Base-by-base conservation (phyloP, 2,888 invertebrate genomes). In the Synanthedon formicaeformis region DNA sequence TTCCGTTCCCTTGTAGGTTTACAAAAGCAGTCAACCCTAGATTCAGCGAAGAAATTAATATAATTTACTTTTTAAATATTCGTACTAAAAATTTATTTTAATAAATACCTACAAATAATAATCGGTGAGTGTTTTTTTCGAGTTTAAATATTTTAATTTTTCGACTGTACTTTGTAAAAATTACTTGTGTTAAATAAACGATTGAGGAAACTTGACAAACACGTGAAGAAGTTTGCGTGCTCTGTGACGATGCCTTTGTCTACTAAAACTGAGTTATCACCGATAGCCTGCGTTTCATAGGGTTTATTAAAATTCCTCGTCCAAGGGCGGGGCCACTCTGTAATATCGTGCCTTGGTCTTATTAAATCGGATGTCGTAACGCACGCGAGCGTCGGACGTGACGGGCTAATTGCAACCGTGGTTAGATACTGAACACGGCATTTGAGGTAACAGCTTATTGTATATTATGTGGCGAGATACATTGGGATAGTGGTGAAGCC, bases 361-460 rank as follows among this genome's bases (percentile, higher is more conserved):
- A 80, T 82, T 83, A 82, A 75, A 75, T 71, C 66, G 66, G 69
- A 67, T 69, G 71, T 71, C 62, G 73, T 66, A 66, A 70, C 72
- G 72, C 81, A 82, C 84, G 81, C 82, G 71, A 81, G 61, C 67
- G 54, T 67, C 69, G 66, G 59, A 62, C 63, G 61, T 73, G 75
- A 73, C 77, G 70, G 62, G 62, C 69, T 80, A 79, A 78, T 79
- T 78, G 74, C 70, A 65, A 66, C 63, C 63, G 55, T 52, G 40
- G 51, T 60, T 62, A 66, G 68, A 70, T 67, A 71, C 58, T 58
- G 65, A 64, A 63, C 72, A 71, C 71, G 73, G 62, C 67, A 71
- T 69, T 61, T 58, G 58, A 57, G 56, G 60, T 45, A 45, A 45
- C 45, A 3, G 45, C 45, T 45, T 45, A 45, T 45, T 13, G 13